Evolutionary conservation across 2,888 invertebrate species (phyloP), one percentile per base, ranked within the genome.

Genomic region (Lydus trimaculatus): DNA sequence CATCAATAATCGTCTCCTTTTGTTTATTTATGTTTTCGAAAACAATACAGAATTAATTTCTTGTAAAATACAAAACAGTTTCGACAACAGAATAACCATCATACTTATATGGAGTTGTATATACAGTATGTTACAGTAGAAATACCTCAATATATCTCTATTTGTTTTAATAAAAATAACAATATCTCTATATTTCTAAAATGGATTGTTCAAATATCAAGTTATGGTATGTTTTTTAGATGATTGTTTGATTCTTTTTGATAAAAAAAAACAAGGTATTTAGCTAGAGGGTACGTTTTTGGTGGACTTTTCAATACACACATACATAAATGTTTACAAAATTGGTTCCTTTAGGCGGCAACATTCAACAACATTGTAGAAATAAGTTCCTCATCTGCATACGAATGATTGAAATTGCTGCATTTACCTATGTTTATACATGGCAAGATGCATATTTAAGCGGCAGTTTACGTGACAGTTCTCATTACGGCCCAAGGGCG

Each of bases 381-480:
- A 56, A 56, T 56, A 56, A 23, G 25, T 56, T 25, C 20, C 43
- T 23, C 65, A 65, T 69, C 61, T 65, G 33, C 62, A 65, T 69
- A 65, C 63, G 69, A 65, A 65, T 69, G 65, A 69, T 69, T 63
- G 58, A 69, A 65, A 69, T 69, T 65, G 52, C 65, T 20, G 52
- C 56, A 60, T 62, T 63, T 65, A 66, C 39, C 23, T 25, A 56
- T 56, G 56, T 56, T 56, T 56, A 56, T 56, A 23, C 56, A 56
- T 56, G 25, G 56, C 23, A 56, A 62, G 61, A 61, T 52, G 52
- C 31, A 39, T 65, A 69, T 63, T 64, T 67, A 64, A 66, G 59
- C 63, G 52, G 61, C 64, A 67, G 67, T 69, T 69, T 69, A 69
- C 68, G 65, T 69, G 63, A 63, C 63, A 67, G 67, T 67, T 67